Conservation (phyloP, 2,797 vertebrate species). For the Peromyscus attwateri region DNA sequence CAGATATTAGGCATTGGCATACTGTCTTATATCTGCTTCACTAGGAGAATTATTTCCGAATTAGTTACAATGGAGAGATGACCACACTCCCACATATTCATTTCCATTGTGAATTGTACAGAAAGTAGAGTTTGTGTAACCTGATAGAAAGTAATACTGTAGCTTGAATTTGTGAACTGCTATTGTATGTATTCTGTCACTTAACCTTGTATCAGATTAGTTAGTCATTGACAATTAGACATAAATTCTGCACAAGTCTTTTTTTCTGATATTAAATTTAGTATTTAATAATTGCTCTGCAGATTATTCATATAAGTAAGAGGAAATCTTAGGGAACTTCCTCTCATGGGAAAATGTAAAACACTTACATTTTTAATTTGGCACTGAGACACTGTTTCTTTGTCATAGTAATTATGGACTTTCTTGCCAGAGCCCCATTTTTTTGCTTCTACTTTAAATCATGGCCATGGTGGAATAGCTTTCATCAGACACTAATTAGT, state of each 20-base stretch:
- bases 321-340: conserved; percentile 41
- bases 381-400: conserved; percentile 32
- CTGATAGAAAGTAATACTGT: neutral
- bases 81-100: neutral
- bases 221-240: conserved; percentile 52
- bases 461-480: conserved; percentile 70
- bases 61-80: conserved; percentile 43
- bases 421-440: conserved; percentile 66
- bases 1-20: neutral
- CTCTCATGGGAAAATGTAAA: conserved; percentile 53
- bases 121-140: conserved; percentile 22
- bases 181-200: neutral
- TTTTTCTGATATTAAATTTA: conserved; percentile 74
- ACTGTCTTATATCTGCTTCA: conserved; percentile 1
- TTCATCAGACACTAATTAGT: conserved; percentile 75
- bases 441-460: conserved; percentile 69
- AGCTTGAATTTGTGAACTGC: conserved; percentile 47
- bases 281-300: conserved; percentile 60
- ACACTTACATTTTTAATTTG: conserved; percentile 72
- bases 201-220: conserved; percentile 50
- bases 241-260: conserved; percentile 1
- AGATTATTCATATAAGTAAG: conserved; percentile 36
- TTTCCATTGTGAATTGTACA: neutral
- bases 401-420: conserved; percentile 75
- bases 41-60: conserved; percentile 30